These are phyloP conservation scores for Eueides isabella DNA, from an alignment of 1,140 invertebrate species.

Conservation along the genomic window DNA sequence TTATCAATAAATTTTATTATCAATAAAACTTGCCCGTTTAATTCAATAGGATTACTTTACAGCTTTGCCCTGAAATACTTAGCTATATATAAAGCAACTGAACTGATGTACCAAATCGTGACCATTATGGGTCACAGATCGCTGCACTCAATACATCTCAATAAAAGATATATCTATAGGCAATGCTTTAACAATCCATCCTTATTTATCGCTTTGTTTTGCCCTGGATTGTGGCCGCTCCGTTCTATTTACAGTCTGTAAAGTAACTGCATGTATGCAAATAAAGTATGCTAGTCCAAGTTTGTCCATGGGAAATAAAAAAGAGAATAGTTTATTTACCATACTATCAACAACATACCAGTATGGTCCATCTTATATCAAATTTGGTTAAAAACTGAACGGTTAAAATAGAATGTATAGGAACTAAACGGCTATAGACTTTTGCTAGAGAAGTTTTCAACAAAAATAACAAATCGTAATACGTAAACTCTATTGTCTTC, in stretches of 20 bases:
- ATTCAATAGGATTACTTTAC: neutral
- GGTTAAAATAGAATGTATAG: no score
- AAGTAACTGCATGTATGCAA: neutral
- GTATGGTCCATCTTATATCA: no score
- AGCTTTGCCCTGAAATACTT: neutral
- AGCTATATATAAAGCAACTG: slow-evolving; percentile 2
- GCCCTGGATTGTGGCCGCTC: slow-evolving; percentile 26
- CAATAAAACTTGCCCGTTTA: neutral
- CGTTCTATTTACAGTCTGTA: neutral
- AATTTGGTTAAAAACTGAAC: no score
- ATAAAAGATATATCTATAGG: slow-evolving; percentile 37
- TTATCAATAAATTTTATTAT: no score
- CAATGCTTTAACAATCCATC: slow-evolving; percentile 28
- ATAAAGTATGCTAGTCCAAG: neutral
- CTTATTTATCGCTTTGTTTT: slow-evolving; percentile 39
- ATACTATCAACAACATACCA: no score
- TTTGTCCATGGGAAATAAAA: neutral
- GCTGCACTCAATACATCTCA: slow-evolving; percentile 39
- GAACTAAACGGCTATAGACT: no score
- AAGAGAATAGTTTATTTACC: no score
- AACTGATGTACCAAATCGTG: slow-evolving; percentile 17
- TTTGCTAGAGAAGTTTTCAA: no score
- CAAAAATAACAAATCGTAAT: no score
- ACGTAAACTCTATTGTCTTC: no score
- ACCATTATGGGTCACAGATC: slow-evolving; percentile 39